These are phyloP conservation scores for Myiagra hebetior DNA, from an alignment of 2,113 vertebrate species.

Conservation along the genomic window DNA sequence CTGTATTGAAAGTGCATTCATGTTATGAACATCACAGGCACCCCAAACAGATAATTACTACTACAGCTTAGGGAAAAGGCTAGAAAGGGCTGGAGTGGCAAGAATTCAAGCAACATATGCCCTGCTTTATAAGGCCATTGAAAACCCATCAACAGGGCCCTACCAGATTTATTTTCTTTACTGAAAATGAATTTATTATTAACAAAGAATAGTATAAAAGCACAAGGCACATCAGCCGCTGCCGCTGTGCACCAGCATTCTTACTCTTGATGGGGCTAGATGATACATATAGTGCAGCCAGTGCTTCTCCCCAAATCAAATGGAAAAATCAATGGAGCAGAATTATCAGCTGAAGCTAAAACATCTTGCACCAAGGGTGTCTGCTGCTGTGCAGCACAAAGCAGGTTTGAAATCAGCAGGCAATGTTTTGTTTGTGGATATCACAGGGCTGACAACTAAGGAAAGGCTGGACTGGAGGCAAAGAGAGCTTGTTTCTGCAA, in stretches of 20 bases:
- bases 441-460: background rate
- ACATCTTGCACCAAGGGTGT: background rate
- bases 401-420: background rate
- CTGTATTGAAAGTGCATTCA: background rate
- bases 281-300: background rate
- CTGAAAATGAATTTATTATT: background rate
- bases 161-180: background rate
- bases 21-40: background rate
- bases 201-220: background rate
- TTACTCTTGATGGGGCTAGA: background rate
- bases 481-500: background rate
- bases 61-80: background rate
- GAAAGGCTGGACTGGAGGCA: background rate
- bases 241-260: background rate
- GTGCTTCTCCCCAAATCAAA: background rate
- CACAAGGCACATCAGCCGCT: background rate
- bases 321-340: conserved; percentile 18
- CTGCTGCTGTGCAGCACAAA: background rate
- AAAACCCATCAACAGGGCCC: background rate
- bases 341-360: conserved; percentile 18
- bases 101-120: background rate
- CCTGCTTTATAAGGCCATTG: background rate
- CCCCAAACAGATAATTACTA: background rate
- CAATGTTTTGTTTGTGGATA: background rate
- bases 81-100: background rate